Conservation (phyloP, 2,797 vertebrate species). For the Catharus ustulatus region DNA sequence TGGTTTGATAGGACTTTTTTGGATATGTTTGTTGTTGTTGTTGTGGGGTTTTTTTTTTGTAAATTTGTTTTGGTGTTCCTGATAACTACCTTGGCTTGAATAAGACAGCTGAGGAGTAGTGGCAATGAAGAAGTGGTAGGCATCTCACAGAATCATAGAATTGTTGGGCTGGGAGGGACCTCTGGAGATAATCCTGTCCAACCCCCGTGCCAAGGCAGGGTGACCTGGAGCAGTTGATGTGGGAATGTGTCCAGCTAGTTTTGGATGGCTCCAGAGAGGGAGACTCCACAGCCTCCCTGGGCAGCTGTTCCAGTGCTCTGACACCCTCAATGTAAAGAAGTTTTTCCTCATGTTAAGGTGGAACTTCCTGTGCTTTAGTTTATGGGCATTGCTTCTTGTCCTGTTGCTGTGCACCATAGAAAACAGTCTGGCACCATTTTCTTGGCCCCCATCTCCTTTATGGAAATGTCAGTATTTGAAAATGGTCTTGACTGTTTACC, state of each 20-base stretch:
- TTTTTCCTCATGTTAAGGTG: neutral
- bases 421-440: neutral
- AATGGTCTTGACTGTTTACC: neutral
- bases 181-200: neutral
- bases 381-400: neutral
- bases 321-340: no score
- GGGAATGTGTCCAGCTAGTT: neutral
- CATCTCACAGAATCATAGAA: neutral
- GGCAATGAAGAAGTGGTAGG: neutral
- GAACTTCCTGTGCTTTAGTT: neutral
- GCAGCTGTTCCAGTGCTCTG: neutral
- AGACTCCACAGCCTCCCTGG: neutral
- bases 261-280: neutral
- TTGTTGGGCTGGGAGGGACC: neutral
- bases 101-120: neutral
- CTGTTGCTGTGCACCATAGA: neutral
- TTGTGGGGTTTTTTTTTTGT: neutral
- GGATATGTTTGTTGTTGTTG: neutral
- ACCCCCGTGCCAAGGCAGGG: neutral
- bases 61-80: neutral
- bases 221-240: neutral
- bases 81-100: neutral
- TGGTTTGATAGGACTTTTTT: neutral
- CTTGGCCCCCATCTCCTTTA: neutral
- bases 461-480: neutral